Evolutionary conservation across 2,888 invertebrate genomes (phyloP), one percentile per base, ranked within the genome.

Genomic region (Polylopha cassiicola): DNA sequence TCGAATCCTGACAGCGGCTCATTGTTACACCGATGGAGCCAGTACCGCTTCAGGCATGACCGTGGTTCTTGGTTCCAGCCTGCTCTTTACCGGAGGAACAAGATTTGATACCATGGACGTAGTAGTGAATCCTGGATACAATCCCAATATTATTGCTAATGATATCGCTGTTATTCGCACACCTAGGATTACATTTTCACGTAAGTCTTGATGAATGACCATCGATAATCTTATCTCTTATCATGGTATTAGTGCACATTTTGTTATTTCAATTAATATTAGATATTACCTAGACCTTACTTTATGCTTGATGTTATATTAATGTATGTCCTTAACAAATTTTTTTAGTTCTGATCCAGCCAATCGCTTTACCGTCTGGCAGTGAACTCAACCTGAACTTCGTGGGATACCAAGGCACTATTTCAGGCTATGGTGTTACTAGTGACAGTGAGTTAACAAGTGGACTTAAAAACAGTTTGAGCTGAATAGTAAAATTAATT

Each of bases 361-460:
- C 69, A 30, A 50, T 69, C 30, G 58, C 46, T 43, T 45, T 65
- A 37, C 68, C 64, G 21, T 57, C 58, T 31, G 64, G 61, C 24
- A 61, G 49, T 22, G 64, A 70, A 42, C 29, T 65, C 24, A 55
- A 56, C 42, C 50, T 52, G 39, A 43, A 55, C 44, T 68, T 46
- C 45, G 57, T 37, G 9, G 58, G 57, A 10, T 37, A 30, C 30
- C 52, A 47, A 4, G 64, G 53, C 9, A 27, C 61, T 3, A 63
- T 69, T 31, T 65, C 73, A 4, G 71, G 73, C 37, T 73, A 47
- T 39, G 67, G 68, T 15, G 52, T 61, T 44, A 65, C 64, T 34
- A 53, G 55, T 42, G 60, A 65, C 20, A 61, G 65, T 64, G 44
- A 50, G 51, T 48, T n/a, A n/a, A n/a, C n/a, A n/a, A n/a, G n/a